Evolutionary conservation across 2,888 invertebrate species (phyloP).

Genomic region (Schizotus pectinicornis): DNA sequence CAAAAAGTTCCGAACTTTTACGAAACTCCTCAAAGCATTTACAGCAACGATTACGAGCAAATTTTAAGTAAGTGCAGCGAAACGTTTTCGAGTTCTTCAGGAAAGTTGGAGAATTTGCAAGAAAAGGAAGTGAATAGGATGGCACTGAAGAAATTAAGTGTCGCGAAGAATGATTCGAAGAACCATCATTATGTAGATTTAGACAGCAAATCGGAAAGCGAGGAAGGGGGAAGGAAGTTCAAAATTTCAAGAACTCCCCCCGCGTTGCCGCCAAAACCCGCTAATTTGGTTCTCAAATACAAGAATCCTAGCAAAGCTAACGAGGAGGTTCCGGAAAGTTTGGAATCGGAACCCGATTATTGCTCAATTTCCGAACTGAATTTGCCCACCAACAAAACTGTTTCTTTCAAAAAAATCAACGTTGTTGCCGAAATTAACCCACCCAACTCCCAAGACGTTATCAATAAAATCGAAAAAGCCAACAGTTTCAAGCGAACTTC

Average conservation of each 20-base stretch:
- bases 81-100: slow-evolving; percentile 35
- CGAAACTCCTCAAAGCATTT: slow-evolving; percentile 73
- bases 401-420: slow-evolving; percentile 48
- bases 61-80: slow-evolving; percentile 64
- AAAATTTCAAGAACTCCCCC: slow-evolving; percentile 73
- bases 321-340: slow-evolving; percentile 41
- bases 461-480: slow-evolving; percentile 41
- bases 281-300: slow-evolving; percentile 72
- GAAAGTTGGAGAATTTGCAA: slow-evolving; percentile 34
- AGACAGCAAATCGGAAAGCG: slow-evolving; percentile 59
- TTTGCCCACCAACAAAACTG: slow-evolving; percentile 51
- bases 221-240: slow-evolving; percentile 47
- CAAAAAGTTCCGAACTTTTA: slow-evolving; percentile 63
- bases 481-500: slow-evolving; percentile 20
- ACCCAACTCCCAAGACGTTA: slow-evolving; percentile 44
- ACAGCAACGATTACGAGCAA: slow-evolving; percentile 77
- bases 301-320: slow-evolving; percentile 53
- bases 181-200: slow-evolving; percentile 70
- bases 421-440: slow-evolving; percentile 54
- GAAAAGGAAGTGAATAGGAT: slow-evolving; percentile 51
- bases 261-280: slow-evolving; percentile 80
- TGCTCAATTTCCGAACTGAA: slow-evolving; percentile 79
- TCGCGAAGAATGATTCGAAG: slow-evolving; percentile 59
- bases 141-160: slow-evolving; percentile 63
- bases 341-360: slow-evolving; percentile 71